Evolutionary conservation across 2,888 invertebrate genomes (phyloP).

Genomic region (Watsonalla binaria): DNA sequence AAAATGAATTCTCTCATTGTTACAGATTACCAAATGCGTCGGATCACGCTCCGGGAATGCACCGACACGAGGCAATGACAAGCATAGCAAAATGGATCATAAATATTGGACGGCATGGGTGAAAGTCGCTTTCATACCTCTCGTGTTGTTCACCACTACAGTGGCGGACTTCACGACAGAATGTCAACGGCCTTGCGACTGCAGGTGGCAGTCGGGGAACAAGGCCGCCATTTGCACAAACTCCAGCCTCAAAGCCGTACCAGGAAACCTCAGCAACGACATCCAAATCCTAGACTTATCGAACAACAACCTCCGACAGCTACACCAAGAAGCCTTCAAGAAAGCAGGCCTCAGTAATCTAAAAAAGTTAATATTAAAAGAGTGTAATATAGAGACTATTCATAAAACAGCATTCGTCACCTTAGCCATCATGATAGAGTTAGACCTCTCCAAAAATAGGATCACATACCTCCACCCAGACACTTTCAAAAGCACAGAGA

Average conservation of each 20-base stretch:
- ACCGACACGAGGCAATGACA: slow-evolving; percentile 68
- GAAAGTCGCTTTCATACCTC: slow-evolving; percentile 54
- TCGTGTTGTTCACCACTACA: slow-evolving; percentile 50
- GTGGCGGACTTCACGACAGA: slow-evolving; percentile 78
- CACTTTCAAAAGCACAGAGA: slow-evolving; percentile 85
- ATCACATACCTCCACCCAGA: slow-evolving; percentile 82
- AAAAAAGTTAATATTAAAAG: slow-evolving; percentile 87
- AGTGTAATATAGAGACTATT: slow-evolving; percentile 84
- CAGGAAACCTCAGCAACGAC: slow-evolving; percentile 84
- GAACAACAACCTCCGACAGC: slow-evolving; percentile 81
- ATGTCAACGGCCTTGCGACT: slow-evolving; percentile 86
- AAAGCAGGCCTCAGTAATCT: slow-evolving; percentile 86
- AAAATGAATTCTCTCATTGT: slow-evolving; percentile 29
- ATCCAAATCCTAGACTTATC: slow-evolving; percentile 86
- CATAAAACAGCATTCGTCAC: slow-evolving; percentile 86
- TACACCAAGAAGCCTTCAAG: slow-evolving; percentile 83
- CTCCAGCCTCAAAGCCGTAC: slow-evolving; percentile 82
- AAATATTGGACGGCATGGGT: slow-evolving; percentile 73
- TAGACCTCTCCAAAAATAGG: slow-evolving; percentile 88
- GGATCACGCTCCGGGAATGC: slow-evolving; percentile 60
- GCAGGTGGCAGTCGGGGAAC: slow-evolving; percentile 92
- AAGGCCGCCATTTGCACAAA: slow-evolving; percentile 90
- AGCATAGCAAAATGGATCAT: slow-evolving; percentile 70
- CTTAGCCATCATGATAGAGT: slow-evolving; percentile 87
- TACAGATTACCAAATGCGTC: slow-evolving; percentile 64